Evolutionary conservation across 1,140 invertebrate genomes (phyloP), one percentile per base, ranked within the genome.

Genomic region (Rhopalosiphum maidis): DNA sequence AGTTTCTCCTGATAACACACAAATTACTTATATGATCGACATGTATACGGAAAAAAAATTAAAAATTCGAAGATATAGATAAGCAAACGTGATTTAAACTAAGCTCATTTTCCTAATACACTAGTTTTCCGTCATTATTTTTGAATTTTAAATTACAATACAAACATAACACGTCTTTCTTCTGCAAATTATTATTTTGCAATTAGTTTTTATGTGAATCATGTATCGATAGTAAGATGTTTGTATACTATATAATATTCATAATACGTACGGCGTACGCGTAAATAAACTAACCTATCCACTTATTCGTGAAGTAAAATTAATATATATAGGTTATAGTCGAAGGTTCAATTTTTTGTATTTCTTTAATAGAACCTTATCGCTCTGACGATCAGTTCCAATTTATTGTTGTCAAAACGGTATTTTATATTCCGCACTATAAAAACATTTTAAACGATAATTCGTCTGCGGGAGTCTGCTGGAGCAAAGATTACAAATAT

Each of bases 311-410:
- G 35, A 41, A 41, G n/a, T 82, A 82, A 2, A 37, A 37, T 82
- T 21, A 37, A 37, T 18, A 82, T 82, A 86, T 30, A 86, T 86
- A 86, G 41, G 3, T 30, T 2, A 2, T 21, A 22, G 48, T 7
- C 7, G 87, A 88, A 88, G 87, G 87, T 88, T 88, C 7, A 11
- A 68, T 68, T 77, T 77, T 77, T 77, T 60, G 0, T 1, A 11
- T 68, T 51, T 88, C 9, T 86, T 54, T 51, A 51, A 88, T 88
- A 48, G 54, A 51, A 48, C 18, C 43, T 88, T 88, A 88, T 88
- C 87, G 46, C 22, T 48, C 25, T 51, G 87, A 48, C 48, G 51
- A 88, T 51, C 46, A 0, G n/a, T 51, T 48, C 46, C 6, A 88
- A 68, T 68, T 68, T 68, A n/a, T n/a, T 77, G n/a, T 25, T 23